Conservation (phyloP, 2,797 vertebrate species). For the Miichthys miiuy region DNA sequence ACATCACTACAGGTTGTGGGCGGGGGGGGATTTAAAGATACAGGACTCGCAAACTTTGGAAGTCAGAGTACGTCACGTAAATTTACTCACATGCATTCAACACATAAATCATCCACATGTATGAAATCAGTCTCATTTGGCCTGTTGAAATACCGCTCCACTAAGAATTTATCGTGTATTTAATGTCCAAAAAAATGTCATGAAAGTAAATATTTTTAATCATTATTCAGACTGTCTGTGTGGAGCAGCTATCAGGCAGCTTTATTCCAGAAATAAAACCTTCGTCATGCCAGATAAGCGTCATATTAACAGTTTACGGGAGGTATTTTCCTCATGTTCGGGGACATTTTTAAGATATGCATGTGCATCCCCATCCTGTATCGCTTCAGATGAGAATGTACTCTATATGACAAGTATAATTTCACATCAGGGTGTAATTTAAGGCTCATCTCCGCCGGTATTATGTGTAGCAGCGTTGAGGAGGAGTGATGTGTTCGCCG, state of each 20-base stretch:
- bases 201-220: not conserved
- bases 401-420: not conserved
- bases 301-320: not conserved
- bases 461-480: constrained; percentile 71
- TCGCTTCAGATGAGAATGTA: not conserved
- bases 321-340: not conserved
- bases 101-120: no score
- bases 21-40: no score
- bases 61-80: no score
- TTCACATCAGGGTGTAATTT: constrained; percentile 3
- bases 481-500: constrained; percentile 70
- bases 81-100: no score
- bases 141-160: no score
- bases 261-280: constrained; percentile 9
- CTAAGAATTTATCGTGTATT: no score
- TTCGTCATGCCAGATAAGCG: not conserved
- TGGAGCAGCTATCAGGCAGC: not conserved
- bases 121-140: no score
- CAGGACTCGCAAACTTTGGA: no score
- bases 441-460: constrained; percentile 2
- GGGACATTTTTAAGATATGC: not conserved
- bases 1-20: no score
- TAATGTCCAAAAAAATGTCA: not conserved
- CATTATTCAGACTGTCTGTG: not conserved
- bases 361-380: no score